Base-by-base conservation (phyloP, 2,888 invertebrate species). In the Drosophila pseudotakahashii region DNA sequence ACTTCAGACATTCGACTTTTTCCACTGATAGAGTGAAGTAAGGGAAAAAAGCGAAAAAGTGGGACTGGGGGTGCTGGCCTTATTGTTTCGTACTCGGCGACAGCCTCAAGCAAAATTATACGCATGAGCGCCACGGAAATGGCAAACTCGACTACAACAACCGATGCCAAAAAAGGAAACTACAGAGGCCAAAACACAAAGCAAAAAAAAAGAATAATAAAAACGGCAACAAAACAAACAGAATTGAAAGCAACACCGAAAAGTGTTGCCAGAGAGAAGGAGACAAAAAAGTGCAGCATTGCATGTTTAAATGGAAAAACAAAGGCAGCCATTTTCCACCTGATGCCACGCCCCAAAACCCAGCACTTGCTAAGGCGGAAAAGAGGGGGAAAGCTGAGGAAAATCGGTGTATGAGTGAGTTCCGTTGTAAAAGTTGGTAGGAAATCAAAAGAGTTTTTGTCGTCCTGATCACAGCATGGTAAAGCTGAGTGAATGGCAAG, bases 61-160 rank as follows among this genome's bases (percentile, higher is more conserved):
- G 32, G 32, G 14, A 6, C 14, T 45, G 13, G 47, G 48, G 63
- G 30, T 14, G 39, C n/a, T 52, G 51, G 72, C 50, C 58, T 55
- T 77, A 88, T 88, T 86, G 81, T 88, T 88, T 79, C 75, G 74
- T 72, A 67, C 82, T 80, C 81, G 78, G 77, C 85, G 86, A 79
- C 81, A 84, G 86, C 79, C 81, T 76, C 76, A 81, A 89, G 86
- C 79, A 76, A 84, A 88, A 85, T 85, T 87, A 83, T 87, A 87
- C 89, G 89, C 87, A 81, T 85, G 87, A 81, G 84, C 78, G 81
- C 87, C 70, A 84, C 87, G 78, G 89, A 85, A 88, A 88, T 88
- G 87, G 84, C 89, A 87, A 87, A 76, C 88, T 85, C 77, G 76
- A 66, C 74, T 77, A 44, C 77, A 75, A 78, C 70, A 78, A 64